Conservation (phyloP, 2,113 vertebrate genomes). For the Peromyscus californicus region DNA sequence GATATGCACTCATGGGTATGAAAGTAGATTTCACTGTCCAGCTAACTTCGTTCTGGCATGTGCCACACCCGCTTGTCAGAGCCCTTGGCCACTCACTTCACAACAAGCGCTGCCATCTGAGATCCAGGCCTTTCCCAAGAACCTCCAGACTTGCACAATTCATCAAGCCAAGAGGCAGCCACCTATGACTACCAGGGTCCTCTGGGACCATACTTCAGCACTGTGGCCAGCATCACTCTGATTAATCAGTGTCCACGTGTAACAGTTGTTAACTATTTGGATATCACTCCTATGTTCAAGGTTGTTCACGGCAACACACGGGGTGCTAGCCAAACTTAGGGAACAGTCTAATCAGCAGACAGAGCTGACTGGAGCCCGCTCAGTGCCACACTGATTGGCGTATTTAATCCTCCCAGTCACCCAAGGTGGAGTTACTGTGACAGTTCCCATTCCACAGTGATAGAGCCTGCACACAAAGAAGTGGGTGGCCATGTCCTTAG, state of each 20-base stretch:
- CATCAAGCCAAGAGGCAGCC: background rate
- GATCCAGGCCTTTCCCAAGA: background rate
- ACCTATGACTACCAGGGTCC: background rate
- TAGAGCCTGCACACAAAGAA: background rate
- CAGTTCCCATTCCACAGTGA: background rate
- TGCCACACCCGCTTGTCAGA: background rate
- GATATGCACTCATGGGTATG: background rate
- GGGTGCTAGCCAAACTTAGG: constrained; percentile 1
- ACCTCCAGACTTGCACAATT: background rate
- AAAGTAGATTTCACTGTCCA: background rate
- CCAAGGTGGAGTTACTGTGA: background rate
- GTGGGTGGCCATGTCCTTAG: background rate
- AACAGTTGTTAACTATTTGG: constrained; percentile 7
- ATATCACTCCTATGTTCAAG: constrained; percentile 8
- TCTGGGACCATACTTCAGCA: background rate
- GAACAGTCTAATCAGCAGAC: constrained; percentile 26
- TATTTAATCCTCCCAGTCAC: background rate
- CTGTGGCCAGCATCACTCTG: background rate
- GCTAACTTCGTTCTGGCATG: background rate
- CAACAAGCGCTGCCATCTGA: background rate
- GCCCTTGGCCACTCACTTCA: background rate
- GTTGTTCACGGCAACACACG: background rate
- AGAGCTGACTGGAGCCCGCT: background rate
- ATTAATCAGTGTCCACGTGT: background rate
- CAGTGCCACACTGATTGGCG: background rate